Evolutionary conservation across 2,888 invertebrate genomes (phyloP).

Genomic region (Tubulanus polymorphus): DNA sequence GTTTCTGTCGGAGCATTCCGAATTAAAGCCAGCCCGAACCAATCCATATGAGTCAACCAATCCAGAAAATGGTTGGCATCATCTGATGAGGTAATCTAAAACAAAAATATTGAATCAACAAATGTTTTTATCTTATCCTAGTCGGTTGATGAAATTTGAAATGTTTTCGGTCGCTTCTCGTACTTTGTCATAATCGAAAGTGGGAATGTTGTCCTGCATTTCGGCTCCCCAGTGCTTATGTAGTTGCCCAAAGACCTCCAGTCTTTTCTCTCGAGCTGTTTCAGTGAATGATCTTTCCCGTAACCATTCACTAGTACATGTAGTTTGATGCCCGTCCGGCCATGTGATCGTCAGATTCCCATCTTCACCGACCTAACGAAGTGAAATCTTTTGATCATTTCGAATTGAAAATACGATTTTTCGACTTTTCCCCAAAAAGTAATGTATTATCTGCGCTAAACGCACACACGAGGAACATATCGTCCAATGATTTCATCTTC

Average conservation of each 20-base stretch:
- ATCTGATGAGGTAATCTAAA: too few relatives aligned
- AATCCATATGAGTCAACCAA: conserved; percentile 54
- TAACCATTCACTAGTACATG: conserved; percentile 59
- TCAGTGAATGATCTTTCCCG: conserved; percentile 42
- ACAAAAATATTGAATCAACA: too few relatives aligned
- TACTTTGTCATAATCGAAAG: too few relatives aligned
- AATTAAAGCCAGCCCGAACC: conserved; percentile 66
- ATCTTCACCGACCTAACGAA: conserved; percentile 29
- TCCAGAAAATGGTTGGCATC: not conserved
- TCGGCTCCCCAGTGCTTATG: conserved; percentile 11
- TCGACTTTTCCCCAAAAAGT: too few relatives aligned
- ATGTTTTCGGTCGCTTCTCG: too few relatives aligned
- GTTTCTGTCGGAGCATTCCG: conserved; percentile 60
- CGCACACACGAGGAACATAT: too few relatives aligned
- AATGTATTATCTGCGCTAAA: too few relatives aligned
- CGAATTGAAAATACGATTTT: too few relatives aligned
- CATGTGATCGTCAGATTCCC: conserved; percentile 22
- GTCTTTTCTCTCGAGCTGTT: not conserved
- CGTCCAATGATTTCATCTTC: too few relatives aligned
- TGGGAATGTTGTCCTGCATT: conserved; percentile 7
- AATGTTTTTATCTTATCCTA: too few relatives aligned
- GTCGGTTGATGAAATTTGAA: too few relatives aligned
- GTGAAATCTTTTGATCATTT: too few relatives aligned
- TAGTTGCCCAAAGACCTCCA: conserved; percentile 2
- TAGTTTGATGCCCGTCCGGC: conserved; percentile 52